Evolutionary conservation across 2,888 invertebrate species (phyloP).

Genomic region (Rambutsinella grinnellia): DNA sequence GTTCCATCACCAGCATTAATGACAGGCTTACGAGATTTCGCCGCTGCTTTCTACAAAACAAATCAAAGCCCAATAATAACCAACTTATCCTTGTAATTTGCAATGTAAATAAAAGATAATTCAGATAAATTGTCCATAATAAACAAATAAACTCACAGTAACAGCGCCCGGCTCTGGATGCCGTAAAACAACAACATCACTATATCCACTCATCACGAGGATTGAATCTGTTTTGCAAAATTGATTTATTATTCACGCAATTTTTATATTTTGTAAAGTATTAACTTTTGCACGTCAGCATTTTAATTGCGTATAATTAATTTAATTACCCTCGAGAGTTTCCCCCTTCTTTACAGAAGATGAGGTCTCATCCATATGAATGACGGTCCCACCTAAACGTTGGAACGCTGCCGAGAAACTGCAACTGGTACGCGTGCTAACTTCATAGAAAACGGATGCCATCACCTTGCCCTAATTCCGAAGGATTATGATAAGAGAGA

Average conservation of each 20-base stretch:
- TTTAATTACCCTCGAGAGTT: constrained; percentile 80
- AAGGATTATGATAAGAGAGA: no score
- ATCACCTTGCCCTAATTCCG: constrained; percentile 91
- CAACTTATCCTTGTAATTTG: constrained; percentile 47
- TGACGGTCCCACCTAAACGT: constrained; percentile 92
- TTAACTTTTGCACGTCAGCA: background rate
- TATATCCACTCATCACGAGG: constrained; percentile 89
- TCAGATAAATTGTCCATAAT: constrained; percentile 2
- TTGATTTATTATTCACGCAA: background rate
- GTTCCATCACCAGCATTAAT: constrained; percentile 98
- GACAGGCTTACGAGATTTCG: constrained; percentile 88
- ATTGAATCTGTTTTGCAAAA: constrained; percentile 79
- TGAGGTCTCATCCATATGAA: constrained; percentile 88
- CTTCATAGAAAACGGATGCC: constrained; percentile 98
- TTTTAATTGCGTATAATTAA: background rate
- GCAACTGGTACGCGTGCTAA: constrained; percentile 94
- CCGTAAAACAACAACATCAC: constrained; percentile 93
- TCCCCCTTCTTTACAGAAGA: constrained; percentile 98
- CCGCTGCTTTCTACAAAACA: constrained; percentile 81
- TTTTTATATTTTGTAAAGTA: background rate
- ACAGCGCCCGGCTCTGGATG: constrained; percentile 96
- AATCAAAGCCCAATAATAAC: constrained; percentile 3
- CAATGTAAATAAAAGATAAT: background rate
- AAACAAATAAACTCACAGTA: constrained; percentile 74
- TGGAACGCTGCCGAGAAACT: constrained; percentile 98